Conservation (phyloP, 1,140 invertebrate genomes). For the Tetramorium parvispinum region DNA sequence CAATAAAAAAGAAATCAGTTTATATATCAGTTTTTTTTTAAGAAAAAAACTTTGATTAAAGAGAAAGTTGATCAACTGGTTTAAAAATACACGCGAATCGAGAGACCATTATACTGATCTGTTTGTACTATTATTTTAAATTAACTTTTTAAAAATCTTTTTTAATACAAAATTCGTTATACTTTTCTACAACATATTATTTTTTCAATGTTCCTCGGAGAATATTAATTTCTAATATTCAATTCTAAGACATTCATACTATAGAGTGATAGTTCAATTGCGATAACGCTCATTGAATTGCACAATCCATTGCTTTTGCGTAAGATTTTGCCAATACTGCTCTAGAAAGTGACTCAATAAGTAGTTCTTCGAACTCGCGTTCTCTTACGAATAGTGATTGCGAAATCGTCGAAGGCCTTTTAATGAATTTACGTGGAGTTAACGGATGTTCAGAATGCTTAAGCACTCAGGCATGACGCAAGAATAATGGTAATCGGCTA, state of each 20-base stretch:
- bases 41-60: background rate
- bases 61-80: background rate
- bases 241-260: background rate
- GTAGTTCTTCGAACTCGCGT: conserved; percentile 33
- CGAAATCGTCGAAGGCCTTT: conserved; percentile 19
- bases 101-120: background rate
- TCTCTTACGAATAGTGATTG: conserved; percentile 15
- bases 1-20: background rate
- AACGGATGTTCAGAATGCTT: background rate
- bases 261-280: background rate
- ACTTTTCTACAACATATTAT: background rate
- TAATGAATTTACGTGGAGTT: background rate
- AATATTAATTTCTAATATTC: background rate
- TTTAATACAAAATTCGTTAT: background rate
- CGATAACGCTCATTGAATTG: conserved; percentile 34
- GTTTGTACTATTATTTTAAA: background rate
- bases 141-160: background rate
- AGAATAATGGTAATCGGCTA: background rate
- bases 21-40: background rate
- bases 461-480: background rate
- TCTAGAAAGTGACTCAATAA: conserved; percentile 34
- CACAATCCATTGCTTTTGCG: conserved; percentile 27
- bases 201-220: background rate
- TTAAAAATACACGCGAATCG: background rate
- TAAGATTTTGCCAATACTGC: conserved; percentile 23